A percentile compares a stretch with the other conserved stretches of the same genome.
Conservation (phyloP, 1,140 invertebrate genomes). For the Drosophila tropicalis region DNA sequence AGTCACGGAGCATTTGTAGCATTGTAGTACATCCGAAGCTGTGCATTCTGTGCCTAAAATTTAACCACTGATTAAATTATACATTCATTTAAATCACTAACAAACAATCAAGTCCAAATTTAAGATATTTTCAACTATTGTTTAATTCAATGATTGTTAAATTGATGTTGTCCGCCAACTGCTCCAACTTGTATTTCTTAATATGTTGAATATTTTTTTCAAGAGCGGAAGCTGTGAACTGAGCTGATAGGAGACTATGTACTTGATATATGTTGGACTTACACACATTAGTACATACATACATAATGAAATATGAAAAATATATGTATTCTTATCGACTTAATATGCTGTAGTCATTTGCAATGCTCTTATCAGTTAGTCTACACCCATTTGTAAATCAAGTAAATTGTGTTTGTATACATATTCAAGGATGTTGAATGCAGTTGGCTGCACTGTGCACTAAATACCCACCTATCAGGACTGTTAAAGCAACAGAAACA, state of each 20-base stretch:
- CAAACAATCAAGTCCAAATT: neutral
- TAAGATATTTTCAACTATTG: conserved; percentile 12
- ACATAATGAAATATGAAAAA: neutral
- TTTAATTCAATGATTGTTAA: neutral
- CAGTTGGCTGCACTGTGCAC: neutral
- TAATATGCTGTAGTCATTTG: neutral
- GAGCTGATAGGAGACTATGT: neutral
- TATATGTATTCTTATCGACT: conserved; percentile 4
- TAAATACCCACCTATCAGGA: conserved; percentile 14
- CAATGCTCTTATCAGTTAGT: neutral
- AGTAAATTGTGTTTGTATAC: neutral
- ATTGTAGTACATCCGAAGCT: conserved; percentile 82
- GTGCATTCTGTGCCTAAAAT: conserved; percentile 36
- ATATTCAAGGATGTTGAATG: neutral
- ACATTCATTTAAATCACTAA: neutral
- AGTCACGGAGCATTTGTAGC: conserved; percentile 88
- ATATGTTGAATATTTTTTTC: neutral
- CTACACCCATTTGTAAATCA: neutral
- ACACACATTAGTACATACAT: no score
- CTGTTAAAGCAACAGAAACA: neutral
- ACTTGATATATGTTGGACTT: neutral
- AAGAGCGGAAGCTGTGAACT: neutral
- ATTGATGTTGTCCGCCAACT: neutral
- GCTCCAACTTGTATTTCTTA: neutral
- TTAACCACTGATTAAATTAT: conserved; percentile 14